These are phyloP conservation scores for Gymnarchus niloticus DNA, from an alignment of 2,113 vertebrate genomes.

Conservation along the genomic window DNA sequence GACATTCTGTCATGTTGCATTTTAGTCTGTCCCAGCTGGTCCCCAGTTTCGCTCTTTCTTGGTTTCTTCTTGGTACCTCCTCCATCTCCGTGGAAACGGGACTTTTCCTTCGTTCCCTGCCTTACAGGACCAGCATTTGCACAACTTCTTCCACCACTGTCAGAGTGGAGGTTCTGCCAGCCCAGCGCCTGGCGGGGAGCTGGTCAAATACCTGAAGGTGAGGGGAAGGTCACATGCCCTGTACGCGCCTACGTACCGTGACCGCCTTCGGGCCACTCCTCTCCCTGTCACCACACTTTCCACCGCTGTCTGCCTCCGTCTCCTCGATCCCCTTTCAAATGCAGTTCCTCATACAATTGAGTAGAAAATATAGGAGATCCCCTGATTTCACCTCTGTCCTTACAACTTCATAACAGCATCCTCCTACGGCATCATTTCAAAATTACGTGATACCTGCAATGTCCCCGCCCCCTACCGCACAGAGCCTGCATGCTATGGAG, in stretches of 20 bases:
- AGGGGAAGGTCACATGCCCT: background rate
- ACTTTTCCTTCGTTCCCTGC: background rate
- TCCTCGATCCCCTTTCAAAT: background rate
- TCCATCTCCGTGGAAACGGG: background rate
- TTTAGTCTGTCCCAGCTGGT: background rate
- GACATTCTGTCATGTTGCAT: no score
- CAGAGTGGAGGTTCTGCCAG: conserved; percentile 72
- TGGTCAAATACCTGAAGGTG: conserved; percentile 98
- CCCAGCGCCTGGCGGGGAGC: conserved; percentile 74
- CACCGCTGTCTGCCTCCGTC: background rate
- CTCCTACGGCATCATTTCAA: background rate
- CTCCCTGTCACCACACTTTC: background rate
- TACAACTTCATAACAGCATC: background rate
- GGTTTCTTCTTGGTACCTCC: background rate
- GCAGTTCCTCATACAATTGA: background rate
- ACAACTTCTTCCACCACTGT: conserved; percentile 97
- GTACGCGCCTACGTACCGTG: background rate
- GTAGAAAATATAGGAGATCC: background rate
- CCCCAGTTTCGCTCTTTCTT: background rate
- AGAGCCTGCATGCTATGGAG: conserved; percentile 96
- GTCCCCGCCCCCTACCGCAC: background rate
- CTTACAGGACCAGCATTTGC: conserved; percentile 88
- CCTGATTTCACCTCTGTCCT: background rate
- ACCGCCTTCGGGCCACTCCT: background rate
- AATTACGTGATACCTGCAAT: background rate